Evolutionary conservation across 2,888 invertebrate genomes (phyloP).

Genomic region (Meiosimyza decipiens): DNA sequence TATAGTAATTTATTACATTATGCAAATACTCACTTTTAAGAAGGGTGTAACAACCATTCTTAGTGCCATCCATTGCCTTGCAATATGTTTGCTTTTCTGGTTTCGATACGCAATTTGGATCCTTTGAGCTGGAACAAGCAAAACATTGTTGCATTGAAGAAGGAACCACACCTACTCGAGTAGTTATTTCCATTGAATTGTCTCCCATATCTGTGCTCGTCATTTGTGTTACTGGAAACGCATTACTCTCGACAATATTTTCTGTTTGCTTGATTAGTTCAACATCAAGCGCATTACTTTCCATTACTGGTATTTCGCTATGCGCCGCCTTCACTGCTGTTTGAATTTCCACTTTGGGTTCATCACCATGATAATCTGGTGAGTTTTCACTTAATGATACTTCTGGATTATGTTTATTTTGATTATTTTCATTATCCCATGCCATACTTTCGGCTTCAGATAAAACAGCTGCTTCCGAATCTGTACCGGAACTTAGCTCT

Average conservation of each 20-base stretch:
- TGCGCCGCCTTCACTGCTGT: background rate
- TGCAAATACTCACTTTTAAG: constrained; percentile 46
- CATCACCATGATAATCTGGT: constrained; percentile 32
- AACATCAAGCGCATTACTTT: background rate
- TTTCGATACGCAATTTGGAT: constrained; percentile 38
- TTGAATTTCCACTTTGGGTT: constrained; percentile 15
- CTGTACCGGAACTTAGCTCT: background rate
- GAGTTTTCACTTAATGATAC: constrained; percentile 2
- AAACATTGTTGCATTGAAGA: constrained; percentile 37
- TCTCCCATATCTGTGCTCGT: constrained; percentile 24
- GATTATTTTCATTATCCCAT: background rate
- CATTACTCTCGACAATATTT: background rate
- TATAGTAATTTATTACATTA: no score
- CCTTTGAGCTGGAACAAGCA: constrained; percentile 41
- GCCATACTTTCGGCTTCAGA: background rate
- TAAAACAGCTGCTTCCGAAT: background rate
- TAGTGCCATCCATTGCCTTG: constrained; percentile 24
- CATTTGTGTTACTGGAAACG: background rate
- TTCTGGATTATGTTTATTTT: background rate
- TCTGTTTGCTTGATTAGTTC: background rate
- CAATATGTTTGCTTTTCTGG: constrained; percentile 38
- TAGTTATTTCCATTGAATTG: constrained; percentile 22
- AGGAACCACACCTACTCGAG: no score
- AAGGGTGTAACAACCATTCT: constrained; percentile 53
- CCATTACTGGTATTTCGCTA: background rate